Base-by-base conservation (phyloP, 2,113 vertebrate genomes). In the human region DNA sequence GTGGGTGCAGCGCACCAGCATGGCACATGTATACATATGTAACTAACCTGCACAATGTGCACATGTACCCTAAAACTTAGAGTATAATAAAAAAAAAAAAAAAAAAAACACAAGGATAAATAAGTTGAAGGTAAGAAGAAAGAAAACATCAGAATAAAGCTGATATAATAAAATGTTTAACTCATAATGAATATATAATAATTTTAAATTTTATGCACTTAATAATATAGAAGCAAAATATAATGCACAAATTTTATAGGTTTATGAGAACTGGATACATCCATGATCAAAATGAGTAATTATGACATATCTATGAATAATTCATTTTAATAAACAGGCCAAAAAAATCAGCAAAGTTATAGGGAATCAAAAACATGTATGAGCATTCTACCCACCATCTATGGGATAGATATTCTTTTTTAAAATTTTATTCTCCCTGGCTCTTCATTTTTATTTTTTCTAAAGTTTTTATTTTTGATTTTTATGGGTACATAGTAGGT, bases 281-380 rank as follows among this genome's bases (percentile, higher is more conserved):
- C 25, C 6, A 52, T 73, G 45, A 79, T 93, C 30, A 87, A 1
- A 86, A 35, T 50, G 13, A 27, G 16, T 96, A 43, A 64, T 92
- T 81, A 81, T 80, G 73, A 52, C n/a, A 22, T 57, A 86, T 35
- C 25, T 94, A 38, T 55, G 72, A 90, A 87, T 87, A 84, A 87
- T 61, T 83, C 5, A 83, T 32, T 57, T 83, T 66, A 59, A 59
- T 80, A 94, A 97, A 43, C 12, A 78, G 5, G 76, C 13, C 23
- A 87, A 72, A 93, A 93, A 93, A 27, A 8, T 90, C n/a, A 83
- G 45, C 79, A 88, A 94, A 80, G 10, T 66, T 94, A 38, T 45
- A 82, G 23, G 18, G 68, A 79, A 66, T 82, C 40, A 17, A 79
- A 8, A 90, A 66, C 14, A 64, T 72, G 3, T 22, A 72, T 16